These are phyloP conservation scores for Boloria selene DNA, from an alignment of 2,888 invertebrate species.

Conservation along the genomic window DNA sequence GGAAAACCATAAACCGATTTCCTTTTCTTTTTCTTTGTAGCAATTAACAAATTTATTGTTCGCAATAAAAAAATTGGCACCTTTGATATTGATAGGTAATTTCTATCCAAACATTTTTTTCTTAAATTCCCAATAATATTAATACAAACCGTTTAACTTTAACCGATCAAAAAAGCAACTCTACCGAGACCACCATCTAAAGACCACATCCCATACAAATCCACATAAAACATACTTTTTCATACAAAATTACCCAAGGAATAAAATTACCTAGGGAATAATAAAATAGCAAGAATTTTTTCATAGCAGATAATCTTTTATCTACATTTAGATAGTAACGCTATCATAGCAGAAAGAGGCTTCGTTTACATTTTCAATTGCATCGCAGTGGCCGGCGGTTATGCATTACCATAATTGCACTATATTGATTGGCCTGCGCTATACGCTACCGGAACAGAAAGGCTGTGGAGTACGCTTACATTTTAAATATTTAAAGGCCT, in stretches of 20 bases:
- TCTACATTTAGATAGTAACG: constrained; percentile 32
- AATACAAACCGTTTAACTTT: neutral
- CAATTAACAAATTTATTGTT: no score
- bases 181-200: no score
- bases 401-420: constrained; percentile 79
- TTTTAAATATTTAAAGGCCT: constrained; percentile 38
- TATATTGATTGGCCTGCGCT: constrained; percentile 75
- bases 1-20: no score
- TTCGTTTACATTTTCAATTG: constrained; percentile 73
- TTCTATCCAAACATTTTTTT: no score
- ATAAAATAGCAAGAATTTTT: neutral
- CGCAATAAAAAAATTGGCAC: no score
- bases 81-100: no score
- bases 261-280: neutral
- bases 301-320: constrained; percentile 16
- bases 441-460: constrained; percentile 46
- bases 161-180: no score
- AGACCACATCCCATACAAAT: no score
- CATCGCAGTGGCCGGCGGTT: constrained; percentile 62
- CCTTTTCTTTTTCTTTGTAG: no score
- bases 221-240: no score
- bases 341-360: constrained; percentile 57
- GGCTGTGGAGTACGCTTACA: constrained; percentile 43
- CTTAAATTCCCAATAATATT: no score
- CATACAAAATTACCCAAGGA: no score